Percentiles rank a stretch among this genome's conserved stretches.
phyloP scores from a whole-genome alignment of 2,797 vertebrate species.

The Thamnophis elegans region DNA sequence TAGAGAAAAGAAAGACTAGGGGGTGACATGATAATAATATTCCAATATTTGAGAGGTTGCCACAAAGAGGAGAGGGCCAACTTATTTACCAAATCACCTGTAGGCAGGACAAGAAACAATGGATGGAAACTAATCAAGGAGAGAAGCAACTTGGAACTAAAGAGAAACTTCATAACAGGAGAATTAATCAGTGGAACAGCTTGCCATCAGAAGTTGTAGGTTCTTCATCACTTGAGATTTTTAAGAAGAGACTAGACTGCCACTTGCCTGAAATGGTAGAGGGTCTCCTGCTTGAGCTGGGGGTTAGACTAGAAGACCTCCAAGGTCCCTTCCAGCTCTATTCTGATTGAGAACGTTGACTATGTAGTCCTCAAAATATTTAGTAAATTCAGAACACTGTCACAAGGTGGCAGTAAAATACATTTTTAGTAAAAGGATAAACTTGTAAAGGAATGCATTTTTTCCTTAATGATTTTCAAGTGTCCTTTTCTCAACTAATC shows the following conservation, averaged over 20 bases:
- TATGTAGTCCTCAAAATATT: neutral
- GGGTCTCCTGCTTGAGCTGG: too few species aligned
- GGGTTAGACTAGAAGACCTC: too few species aligned
- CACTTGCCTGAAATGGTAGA: neutral
- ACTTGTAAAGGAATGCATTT: neutral
- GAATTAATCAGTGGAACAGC: neutral
- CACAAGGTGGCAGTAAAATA: constrained; percentile 66
- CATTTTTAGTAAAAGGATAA: neutral
- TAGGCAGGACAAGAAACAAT: neutral
- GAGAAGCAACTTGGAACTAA: neutral
- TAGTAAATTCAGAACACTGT: constrained; percentile 6
- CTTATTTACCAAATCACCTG: neutral
- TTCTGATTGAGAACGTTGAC: neutral
- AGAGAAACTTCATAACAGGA: neutral
- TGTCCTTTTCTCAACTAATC: neutral
- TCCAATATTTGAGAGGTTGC: neutral
- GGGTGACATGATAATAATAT: neutral
- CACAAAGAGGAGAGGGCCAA: neutral
- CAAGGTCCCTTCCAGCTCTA: neutral
- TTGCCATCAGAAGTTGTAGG: neutral
- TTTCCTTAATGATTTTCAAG: neutral
- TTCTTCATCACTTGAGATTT: neutral
- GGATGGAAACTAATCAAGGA: neutral
- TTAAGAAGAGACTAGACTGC: neutral
- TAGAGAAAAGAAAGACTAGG: neutral